Evolutionary conservation across 92 coral and sea anemone species (phyloP).

Genomic region (Siderastrea radians): DNA sequence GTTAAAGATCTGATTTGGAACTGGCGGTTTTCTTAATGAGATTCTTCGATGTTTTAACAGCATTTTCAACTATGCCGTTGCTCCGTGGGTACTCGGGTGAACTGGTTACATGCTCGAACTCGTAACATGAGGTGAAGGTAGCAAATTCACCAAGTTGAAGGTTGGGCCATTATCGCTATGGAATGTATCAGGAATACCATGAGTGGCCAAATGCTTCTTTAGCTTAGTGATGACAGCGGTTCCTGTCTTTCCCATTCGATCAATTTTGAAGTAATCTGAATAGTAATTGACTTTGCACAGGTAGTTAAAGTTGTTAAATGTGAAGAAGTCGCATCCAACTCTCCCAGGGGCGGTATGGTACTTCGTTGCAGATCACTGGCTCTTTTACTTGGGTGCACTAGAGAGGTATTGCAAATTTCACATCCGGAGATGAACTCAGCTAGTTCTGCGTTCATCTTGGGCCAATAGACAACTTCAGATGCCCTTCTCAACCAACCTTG

Average conservation of each 20-base stretch:
- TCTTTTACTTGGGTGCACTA: slow-evolving; percentile 35
- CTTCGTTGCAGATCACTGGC: slow-evolving; percentile 36
- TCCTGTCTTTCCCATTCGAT: slow-evolving; percentile 10
- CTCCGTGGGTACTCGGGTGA: slow-evolving; percentile 61
- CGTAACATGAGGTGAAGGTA: slow-evolving; percentile 39
- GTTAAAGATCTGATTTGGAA: slow-evolving; percentile 23
- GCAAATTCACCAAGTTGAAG: slow-evolving; percentile 36
- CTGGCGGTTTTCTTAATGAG: slow-evolving; percentile 22
- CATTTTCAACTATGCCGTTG: slow-evolving; percentile 56
- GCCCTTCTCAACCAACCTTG: slow-evolving; percentile 13
- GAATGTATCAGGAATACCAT: slow-evolving; percentile 57
- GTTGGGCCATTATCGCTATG: slow-evolving; percentile 61
- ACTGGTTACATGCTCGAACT: slow-evolving; percentile 60
- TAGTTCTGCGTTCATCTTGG: slow-evolving; percentile 25
- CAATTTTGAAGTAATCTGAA: slow-evolving; percentile 7
- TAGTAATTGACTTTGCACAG: slow-evolving; percentile 24
- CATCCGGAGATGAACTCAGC: slow-evolving; percentile 24
- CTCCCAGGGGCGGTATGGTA: slow-evolving; percentile 60
- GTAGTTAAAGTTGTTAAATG: neutral
- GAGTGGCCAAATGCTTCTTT: slow-evolving; percentile 55
- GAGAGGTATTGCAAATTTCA: slow-evolving; percentile 32
- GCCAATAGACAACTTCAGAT: slow-evolving; percentile 19
- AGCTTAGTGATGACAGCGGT: slow-evolving; percentile 40
- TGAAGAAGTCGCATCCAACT: slow-evolving; percentile 28
- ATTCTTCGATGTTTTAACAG: slow-evolving; percentile 47